A percentile compares a stretch with the other conserved stretches of the same genome.
phyloP scores from a whole-genome alignment of 1,140 invertebrate species.

The Hylaeus volcanicus region DNA sequence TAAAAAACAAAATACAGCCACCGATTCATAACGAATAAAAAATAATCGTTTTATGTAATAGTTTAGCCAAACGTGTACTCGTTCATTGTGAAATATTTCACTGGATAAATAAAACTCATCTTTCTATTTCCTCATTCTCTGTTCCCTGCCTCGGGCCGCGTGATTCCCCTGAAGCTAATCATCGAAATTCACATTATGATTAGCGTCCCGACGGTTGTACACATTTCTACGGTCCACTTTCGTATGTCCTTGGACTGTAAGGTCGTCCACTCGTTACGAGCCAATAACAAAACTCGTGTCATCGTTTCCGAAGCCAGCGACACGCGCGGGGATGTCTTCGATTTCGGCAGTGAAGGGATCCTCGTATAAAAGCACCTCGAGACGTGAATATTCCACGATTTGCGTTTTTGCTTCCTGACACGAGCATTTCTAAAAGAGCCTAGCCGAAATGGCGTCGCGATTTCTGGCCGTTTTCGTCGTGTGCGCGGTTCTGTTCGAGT shows the following conservation, averaged over 20 bases:
- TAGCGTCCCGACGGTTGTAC: neutral
- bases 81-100: too few relatives aligned
- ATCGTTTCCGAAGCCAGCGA: conserved; percentile 14
- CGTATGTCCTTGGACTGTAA: conserved; percentile 64
- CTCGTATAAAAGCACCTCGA: conserved; percentile 57
- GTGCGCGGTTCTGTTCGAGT: conserved; percentile 4
- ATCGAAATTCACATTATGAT: neutral
- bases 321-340: conserved; percentile 15
- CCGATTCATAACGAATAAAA: too few relatives aligned
- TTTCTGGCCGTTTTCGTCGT: conserved; percentile 1
- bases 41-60: too few relatives aligned
- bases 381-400: conserved; percentile 11
- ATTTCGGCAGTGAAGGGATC: conserved; percentile 52
- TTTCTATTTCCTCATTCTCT: neutral
- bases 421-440: too few relatives aligned
- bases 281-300: conserved; percentile 28
- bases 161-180: conserved; percentile 1
- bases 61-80: too few relatives aligned
- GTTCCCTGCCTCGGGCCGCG: neutral
- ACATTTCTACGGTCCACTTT: conserved; percentile 47
- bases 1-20: too few relatives aligned
- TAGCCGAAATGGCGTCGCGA: conserved; percentile 4
- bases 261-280: conserved; percentile 59
- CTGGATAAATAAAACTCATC: neutral
- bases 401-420: neutral